phyloP scores from a whole-genome alignment of 2,888 invertebrate species.

The Pollenia angustigena region DNA sequence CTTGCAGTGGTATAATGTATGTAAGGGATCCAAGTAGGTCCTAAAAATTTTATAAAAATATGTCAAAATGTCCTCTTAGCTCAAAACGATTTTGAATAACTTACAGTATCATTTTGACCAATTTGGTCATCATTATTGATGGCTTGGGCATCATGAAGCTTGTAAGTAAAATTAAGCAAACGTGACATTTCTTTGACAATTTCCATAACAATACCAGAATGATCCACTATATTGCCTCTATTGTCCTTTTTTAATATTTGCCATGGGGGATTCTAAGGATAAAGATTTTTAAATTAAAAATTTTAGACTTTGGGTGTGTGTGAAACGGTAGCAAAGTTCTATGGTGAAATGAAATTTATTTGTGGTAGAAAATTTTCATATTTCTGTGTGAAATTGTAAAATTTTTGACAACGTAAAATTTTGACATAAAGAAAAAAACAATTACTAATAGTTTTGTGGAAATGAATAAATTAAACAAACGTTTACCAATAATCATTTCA shows the following conservation, averaged over 20 bases:
- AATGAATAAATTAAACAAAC: too few species aligned
- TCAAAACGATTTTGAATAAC: background rate
- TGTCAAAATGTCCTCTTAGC: background rate
- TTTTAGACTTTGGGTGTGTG: too few species aligned
- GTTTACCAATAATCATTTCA: too few species aligned
- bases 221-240: constrained; percentile 84
- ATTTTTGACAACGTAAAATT: too few species aligned
- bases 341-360: too few species aligned
- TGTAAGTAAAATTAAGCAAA: constrained; percentile 91
- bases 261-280: constrained; percentile 93
- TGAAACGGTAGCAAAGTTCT: too few species aligned
- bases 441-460: too few species aligned
- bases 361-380: too few species aligned
- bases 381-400: too few species aligned
- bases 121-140: constrained; percentile 61
- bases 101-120: constrained; percentile 79
- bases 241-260: constrained; percentile 88
- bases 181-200: constrained; percentile 90
- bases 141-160: constrained; percentile 78
- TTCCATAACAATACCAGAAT: constrained; percentile 91
- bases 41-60: constrained; percentile 68
- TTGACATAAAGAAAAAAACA: too few species aligned
- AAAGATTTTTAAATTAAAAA: background rate
- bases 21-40: constrained; percentile 81
- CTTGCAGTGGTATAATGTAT: constrained; percentile 79